Percentiles rank a stretch among this genome's conserved stretches.
phyloP scores from a whole-genome alignment of 2,888 invertebrate genomes.

The Tipula confusa region DNA sequence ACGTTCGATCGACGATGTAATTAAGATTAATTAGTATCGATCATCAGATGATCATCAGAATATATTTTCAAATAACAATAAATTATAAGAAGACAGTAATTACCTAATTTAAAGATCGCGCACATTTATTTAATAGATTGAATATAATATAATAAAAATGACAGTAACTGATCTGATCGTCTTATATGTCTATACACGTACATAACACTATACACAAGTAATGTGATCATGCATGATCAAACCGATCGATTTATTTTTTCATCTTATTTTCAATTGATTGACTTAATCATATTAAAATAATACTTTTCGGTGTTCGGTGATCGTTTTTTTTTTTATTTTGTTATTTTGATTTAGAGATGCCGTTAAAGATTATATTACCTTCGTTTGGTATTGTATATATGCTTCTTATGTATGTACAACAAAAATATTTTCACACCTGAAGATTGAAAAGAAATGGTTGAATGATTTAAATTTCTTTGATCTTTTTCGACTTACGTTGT shows the following conservation, averaged over 20 bases:
- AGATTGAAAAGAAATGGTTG: constrained; percentile 25
- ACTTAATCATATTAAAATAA: constrained; percentile 25
- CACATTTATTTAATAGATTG: background rate
- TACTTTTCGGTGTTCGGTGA: background rate
- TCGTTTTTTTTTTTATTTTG: background rate
- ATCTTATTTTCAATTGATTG: constrained; percentile 12
- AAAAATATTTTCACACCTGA: constrained; percentile 16
- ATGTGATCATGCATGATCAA: constrained; percentile 3
- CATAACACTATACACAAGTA: background rate
- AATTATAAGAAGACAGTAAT: background rate
- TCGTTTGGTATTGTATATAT: constrained; percentile 3
- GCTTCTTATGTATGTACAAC: background rate
- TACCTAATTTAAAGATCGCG: background rate
- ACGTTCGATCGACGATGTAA: background rate
- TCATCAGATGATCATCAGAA: background rate
- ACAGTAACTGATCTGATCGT: background rate
- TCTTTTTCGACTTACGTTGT: background rate
- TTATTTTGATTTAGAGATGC: background rate
- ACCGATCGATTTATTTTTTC: background rate
- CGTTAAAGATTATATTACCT: constrained; percentile 20
- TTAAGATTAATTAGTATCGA: background rate
- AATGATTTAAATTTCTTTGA: constrained; percentile 16
- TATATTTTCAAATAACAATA: background rate
- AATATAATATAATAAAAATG: background rate
- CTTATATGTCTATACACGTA: background rate